Evolutionary conservation across 1,140 invertebrate species (phyloP), one percentile per base, ranked within the genome.

Genomic region (Coenobita brevimanus): DNA sequence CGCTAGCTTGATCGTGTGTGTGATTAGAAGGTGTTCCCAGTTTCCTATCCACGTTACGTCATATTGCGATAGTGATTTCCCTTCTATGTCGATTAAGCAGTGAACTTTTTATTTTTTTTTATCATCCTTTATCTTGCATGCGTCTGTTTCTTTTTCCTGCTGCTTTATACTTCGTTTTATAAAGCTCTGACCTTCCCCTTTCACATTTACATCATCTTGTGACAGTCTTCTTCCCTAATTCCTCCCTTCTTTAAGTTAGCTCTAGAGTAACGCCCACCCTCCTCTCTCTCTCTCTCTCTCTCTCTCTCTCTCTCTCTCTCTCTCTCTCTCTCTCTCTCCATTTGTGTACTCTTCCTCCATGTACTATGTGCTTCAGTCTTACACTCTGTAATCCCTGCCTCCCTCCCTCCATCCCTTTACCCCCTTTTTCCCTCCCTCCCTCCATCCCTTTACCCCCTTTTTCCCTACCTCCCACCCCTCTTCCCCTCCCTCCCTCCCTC

Each of bases 201-300:
- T n/a, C n/a, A n/a, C n/a, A n/a, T n/a, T n/a, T n/a, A n/a, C n/a
- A n/a, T n/a, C n/a, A n/a, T n/a, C n/a, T n/a, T n/a, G n/a, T n/a
- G n/a, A n/a, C n/a, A n/a, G n/a, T n/a, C n/a, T n/a, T n/a, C n/a
- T n/a, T n/a, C 67, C 27, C 27, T 13, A 10, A 10, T 71, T 13
- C 67, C 67, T 30, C 13, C 17, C 67, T 71, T 13, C 27, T 30
- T 30, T 30, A 15, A 13, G 10, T 10, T 71, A 13, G 10, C 13
- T 71, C 10, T 54, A 24, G 17, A 27, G 17, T 21, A n/a, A 27
- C 24, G 3, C 24, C 24, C 33, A 13, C n/a, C 46, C 24, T 24
- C n/a, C 75, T 43, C 46, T n/a, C 33, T 79, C 46, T 30, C 67
- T 71, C 30, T 71, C 67, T 71, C 30, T 30, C 67, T 76, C 73